Percentiles rank a stretch among this genome's conserved stretches.
phyloP scores from a whole-genome alignment of 2,113 vertebrate genomes.

The Cephalopholis sonnerati region DNA sequence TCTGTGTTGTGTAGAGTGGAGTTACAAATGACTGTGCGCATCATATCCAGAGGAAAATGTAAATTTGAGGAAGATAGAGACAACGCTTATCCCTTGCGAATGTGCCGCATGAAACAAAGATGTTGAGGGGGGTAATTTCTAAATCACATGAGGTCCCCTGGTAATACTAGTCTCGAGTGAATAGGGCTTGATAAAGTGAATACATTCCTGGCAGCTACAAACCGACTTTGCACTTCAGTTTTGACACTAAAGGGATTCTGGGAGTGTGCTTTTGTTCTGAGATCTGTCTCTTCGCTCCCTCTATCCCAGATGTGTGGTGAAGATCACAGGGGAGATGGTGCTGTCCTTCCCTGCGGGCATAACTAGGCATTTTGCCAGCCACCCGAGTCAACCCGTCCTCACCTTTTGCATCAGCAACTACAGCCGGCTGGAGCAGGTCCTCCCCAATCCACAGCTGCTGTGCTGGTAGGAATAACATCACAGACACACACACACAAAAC shows the following conservation, averaged over 20 bases:
- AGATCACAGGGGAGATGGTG: slow-evolving; percentile 98
- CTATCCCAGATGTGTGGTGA: slow-evolving; percentile 92
- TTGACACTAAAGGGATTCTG: neutral
- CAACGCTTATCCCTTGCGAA: too few relatives aligned
- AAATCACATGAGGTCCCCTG: too few relatives aligned
- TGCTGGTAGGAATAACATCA: slow-evolving; percentile 89
- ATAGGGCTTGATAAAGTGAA: neutral
- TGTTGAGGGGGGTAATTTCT: too few relatives aligned
- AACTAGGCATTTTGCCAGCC: slow-evolving; percentile 95
- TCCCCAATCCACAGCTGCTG: slow-evolving; percentile 98
- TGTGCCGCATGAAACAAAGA: too few relatives aligned
- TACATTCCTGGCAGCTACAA: neutral
- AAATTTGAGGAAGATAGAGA: too few relatives aligned
- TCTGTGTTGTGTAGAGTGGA: too few relatives aligned
- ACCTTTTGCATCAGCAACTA: slow-evolving; percentile 95
- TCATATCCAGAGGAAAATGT: too few relatives aligned
- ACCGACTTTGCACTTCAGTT: neutral
- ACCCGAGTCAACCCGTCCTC: slow-evolving; percentile 91
- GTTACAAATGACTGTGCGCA: too few relatives aligned
- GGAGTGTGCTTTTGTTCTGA: slow-evolving; percentile 8
- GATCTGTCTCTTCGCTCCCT: slow-evolving; percentile 16
- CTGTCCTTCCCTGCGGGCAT: slow-evolving; percentile 97
- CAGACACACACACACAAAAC: slow-evolving; percentile 9
- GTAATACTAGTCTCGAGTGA: too few relatives aligned
- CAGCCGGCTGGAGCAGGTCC: slow-evolving; percentile 94